Conservation (phyloP, 2,888 invertebrate genomes). For the Subacronicta megacephala region DNA sequence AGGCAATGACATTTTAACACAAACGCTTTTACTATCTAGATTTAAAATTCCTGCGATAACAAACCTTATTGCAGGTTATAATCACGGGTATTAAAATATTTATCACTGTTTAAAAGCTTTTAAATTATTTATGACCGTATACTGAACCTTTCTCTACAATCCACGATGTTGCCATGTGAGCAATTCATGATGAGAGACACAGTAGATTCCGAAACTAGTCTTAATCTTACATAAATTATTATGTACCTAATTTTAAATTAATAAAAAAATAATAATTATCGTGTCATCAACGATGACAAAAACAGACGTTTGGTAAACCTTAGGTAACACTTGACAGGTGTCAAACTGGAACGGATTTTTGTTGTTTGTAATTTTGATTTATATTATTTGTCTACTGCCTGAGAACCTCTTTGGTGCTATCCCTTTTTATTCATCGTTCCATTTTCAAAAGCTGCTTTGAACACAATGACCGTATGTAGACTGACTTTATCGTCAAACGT, state of each 20-base stretch:
- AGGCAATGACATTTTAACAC: background rate
- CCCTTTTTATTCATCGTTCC: background rate
- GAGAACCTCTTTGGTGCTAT: background rate
- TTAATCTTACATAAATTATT: too few relatives aligned
- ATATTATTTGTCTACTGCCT: too few relatives aligned
- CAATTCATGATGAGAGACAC: background rate
- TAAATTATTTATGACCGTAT: background rate
- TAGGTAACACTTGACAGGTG: too few relatives aligned
- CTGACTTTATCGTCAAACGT: background rate
- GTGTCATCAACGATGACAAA: background rate
- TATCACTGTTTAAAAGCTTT: background rate
- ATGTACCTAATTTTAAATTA: too few relatives aligned
- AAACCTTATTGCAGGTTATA: background rate
- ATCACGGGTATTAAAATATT: background rate
- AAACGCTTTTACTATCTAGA: background rate
- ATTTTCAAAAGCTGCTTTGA: constrained; percentile 25
- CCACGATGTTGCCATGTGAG: background rate
- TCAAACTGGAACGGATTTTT: too few relatives aligned
- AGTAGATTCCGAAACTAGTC: background rate
- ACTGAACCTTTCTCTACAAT: background rate
- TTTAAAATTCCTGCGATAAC: background rate
- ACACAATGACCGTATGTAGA: constrained; percentile 7
- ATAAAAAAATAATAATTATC: too few relatives aligned
- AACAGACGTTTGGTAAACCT: too few relatives aligned
- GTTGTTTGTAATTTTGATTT: too few relatives aligned